Evolutionary conservation across 2,888 invertebrate species (phyloP).

Genomic region (Fissipunctia ypsillon): DNA sequence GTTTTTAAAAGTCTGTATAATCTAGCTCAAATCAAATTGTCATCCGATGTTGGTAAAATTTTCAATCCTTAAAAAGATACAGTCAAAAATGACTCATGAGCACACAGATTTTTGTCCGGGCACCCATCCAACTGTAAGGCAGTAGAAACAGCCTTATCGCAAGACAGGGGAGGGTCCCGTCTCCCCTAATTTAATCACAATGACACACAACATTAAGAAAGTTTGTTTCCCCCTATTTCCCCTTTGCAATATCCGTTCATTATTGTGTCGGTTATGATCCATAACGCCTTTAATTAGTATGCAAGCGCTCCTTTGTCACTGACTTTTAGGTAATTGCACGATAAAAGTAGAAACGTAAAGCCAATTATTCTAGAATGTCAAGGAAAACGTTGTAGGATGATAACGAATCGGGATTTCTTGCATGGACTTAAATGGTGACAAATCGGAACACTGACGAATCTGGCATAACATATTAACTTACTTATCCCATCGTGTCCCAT

Average conservation of each 20-base stretch:
- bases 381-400: neutral
- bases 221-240: constrained; percentile 25
- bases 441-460: too few species aligned
- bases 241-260: constrained; percentile 31
- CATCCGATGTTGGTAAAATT: neutral
- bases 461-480: too few species aligned
- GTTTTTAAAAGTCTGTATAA: neutral
- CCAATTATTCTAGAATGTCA: neutral
- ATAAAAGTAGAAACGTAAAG: neutral
- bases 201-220: constrained; percentile 54
- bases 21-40: constrained; percentile 21
- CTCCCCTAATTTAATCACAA: constrained; percentile 55
- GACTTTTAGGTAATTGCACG: neutral
- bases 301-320: constrained; percentile 17
- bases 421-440: too few species aligned
- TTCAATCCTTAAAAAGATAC: neutral
- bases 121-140: constrained; percentile 38
- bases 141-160: constrained; percentile 26
- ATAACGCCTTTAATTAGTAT: constrained; percentile 40
- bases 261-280: constrained; percentile 43
- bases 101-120: constrained; percentile 10
- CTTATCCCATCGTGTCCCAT: too few species aligned
- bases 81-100: neutral
- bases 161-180: constrained; percentile 17
- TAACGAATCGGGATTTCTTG: too few species aligned